Evolutionary conservation across 2,888 invertebrate genomes (phyloP).

Genomic region (Amphipyra tragopoginis): DNA sequence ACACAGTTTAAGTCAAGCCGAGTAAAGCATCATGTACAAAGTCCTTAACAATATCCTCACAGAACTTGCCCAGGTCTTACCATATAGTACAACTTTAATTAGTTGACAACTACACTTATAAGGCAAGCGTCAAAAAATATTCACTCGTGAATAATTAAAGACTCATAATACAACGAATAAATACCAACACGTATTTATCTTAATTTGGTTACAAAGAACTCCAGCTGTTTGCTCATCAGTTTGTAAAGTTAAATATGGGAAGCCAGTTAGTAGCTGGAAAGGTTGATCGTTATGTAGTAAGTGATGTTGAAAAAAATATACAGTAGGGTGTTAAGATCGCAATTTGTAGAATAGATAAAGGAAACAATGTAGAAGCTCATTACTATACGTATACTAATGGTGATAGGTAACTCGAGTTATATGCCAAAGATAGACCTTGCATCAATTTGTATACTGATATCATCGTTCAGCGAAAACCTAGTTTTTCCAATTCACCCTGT

Average conservation of each 20-base stretch:
- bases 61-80: conserved; percentile 48
- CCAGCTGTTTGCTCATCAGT: conserved; percentile 40
- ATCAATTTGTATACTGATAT: no score
- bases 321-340: conserved; percentile 4
- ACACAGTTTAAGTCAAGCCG: neutral
- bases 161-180: conserved; percentile 45
- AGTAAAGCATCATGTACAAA: conserved; percentile 36
- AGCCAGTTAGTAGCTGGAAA: conserved; percentile 15
- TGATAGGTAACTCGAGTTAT: no score
- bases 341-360: conserved; percentile 20
- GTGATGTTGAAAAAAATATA: conserved; percentile 18
- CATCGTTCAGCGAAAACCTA: no score
- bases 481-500: no score
- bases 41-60: conserved; percentile 40
- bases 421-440: no score
- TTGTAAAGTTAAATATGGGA: conserved; percentile 30
- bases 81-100: conserved; percentile 68
- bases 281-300: neutral
- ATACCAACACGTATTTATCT: conserved; percentile 60
- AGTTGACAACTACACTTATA: conserved; percentile 44
- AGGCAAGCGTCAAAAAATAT: conserved; percentile 57
- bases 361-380: neutral
- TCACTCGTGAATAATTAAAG: conserved; percentile 47
- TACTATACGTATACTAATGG: neutral
- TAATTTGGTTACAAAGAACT: conserved; percentile 46